Conservation (phyloP, 2,113 vertebrate species). For the Cottus gobio region DNA sequence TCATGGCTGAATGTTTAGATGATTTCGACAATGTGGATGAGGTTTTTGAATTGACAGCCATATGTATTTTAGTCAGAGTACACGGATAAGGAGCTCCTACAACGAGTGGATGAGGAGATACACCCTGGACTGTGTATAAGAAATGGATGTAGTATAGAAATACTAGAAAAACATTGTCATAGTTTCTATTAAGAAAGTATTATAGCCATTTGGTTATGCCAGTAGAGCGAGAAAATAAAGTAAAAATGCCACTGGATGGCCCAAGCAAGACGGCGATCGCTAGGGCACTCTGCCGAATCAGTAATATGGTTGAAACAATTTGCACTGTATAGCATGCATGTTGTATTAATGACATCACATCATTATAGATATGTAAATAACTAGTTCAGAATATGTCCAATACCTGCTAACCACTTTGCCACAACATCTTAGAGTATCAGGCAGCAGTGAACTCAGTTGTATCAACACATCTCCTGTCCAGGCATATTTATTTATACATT, state of each 20-base stretch:
- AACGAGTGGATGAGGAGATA: background rate
- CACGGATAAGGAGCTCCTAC: no score
- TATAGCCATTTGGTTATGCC: background rate
- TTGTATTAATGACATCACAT: background rate
- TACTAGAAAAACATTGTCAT: background rate
- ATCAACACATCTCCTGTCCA: conserved; percentile 11
- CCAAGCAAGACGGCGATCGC: background rate
- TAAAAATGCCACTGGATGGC: background rate
- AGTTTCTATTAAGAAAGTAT: background rate
- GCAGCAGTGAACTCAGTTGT: conserved; percentile 26
- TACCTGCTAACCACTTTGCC: conserved; percentile 20
- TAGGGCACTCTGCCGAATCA: background rate
- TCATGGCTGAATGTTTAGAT: background rate
- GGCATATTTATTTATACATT: conserved; percentile 3
- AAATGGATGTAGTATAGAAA: background rate
- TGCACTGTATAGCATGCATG: background rate
- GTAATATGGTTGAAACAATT: background rate
- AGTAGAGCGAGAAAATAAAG: background rate
- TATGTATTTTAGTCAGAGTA: background rate
- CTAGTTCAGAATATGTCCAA: background rate
- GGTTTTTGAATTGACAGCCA: background rate
- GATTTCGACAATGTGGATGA: background rate
- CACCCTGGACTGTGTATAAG: background rate
- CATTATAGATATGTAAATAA: background rate
- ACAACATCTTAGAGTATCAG: conserved; percentile 6